These are phyloP conservation scores for Petrocephalus microphthalmus DNA, from an alignment of 2,113 vertebrate genomes.

Conservation along the genomic window DNA sequence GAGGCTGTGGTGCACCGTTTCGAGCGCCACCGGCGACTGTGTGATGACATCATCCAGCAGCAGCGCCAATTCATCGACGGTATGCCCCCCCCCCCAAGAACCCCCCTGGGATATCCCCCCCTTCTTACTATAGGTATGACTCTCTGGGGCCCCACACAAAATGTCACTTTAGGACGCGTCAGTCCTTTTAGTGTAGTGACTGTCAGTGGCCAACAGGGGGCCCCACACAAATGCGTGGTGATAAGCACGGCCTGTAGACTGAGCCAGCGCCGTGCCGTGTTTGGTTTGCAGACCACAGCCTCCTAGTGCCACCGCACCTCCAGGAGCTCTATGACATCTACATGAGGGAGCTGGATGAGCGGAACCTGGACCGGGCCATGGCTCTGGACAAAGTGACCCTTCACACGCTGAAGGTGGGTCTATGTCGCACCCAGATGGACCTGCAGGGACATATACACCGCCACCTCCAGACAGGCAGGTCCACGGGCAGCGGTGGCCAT, in stretches of 20 bases:
- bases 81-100: conserved; percentile 36
- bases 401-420: conserved; percentile 63
- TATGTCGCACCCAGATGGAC: background rate
- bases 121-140: background rate
- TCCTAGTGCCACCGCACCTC: conserved; percentile 67
- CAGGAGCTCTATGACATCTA: conserved; percentile 76
- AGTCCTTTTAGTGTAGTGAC: background rate
- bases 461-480: background rate
- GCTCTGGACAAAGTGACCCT: conserved; percentile 65
- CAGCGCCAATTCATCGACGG: conserved; percentile 76
- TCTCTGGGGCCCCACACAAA: background rate
- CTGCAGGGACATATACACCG: background rate
- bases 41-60: conserved; percentile 77
- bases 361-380: conserved; percentile 63
- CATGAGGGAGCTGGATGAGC: conserved; percentile 68
- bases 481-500: background rate
- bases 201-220: background rate
- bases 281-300: conserved; percentile 63
- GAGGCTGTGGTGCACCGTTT: conserved; percentile 64
- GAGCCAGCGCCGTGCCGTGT: background rate
- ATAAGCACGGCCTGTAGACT: background rate
- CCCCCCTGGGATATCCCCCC: background rate
- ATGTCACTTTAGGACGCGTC: background rate
- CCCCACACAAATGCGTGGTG: background rate
- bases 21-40: conserved; percentile 72